Conservation (phyloP, 2,888 invertebrate genomes). For the Pandemis cinnamomeana region DNA sequence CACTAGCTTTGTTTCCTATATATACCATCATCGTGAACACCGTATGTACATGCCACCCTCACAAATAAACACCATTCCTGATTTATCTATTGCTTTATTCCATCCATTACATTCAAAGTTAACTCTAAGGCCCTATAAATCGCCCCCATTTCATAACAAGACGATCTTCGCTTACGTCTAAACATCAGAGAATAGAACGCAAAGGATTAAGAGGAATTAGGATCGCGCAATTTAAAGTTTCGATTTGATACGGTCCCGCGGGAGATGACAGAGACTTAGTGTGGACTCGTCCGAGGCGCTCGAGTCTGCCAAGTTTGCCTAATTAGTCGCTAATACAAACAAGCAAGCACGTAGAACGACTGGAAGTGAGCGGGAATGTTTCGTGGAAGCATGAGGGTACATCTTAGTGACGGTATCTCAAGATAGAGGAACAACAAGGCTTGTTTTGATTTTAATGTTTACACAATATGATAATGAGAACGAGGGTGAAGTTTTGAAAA, state of each 20-base stretch:
- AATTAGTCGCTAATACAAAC: conserved; percentile 71
- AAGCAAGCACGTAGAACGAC: conserved; percentile 50
- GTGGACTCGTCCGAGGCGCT: conserved; percentile 55
- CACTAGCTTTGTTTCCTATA: too few relatives aligned
- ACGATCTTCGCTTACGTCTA: neutral
- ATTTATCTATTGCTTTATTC: neutral
- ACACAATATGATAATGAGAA: too few relatives aligned
- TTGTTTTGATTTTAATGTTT: too few relatives aligned
- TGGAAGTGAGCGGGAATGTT: conserved; percentile 50
- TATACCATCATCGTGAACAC: too few relatives aligned
- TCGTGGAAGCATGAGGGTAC: neutral
- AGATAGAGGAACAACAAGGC: too few relatives aligned
- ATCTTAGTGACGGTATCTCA: neutral
- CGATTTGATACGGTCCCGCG: conserved; percentile 47
- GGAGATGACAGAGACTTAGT: conserved; percentile 57
- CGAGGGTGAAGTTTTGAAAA: too few relatives aligned
- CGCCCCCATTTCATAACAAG: conserved; percentile 8
- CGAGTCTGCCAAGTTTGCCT: conserved; percentile 64
- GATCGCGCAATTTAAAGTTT: conserved; percentile 41
- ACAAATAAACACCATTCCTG: too few relatives aligned
- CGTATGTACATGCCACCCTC: too few relatives aligned
- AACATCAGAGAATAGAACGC: conserved; percentile 28
- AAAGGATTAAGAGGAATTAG: conserved; percentile 37
- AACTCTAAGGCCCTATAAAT: neutral
- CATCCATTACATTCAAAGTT: neutral